Evolutionary conservation across 2,797 vertebrate species (phyloP).

Genomic region (Microhierax caerulescens): DNA sequence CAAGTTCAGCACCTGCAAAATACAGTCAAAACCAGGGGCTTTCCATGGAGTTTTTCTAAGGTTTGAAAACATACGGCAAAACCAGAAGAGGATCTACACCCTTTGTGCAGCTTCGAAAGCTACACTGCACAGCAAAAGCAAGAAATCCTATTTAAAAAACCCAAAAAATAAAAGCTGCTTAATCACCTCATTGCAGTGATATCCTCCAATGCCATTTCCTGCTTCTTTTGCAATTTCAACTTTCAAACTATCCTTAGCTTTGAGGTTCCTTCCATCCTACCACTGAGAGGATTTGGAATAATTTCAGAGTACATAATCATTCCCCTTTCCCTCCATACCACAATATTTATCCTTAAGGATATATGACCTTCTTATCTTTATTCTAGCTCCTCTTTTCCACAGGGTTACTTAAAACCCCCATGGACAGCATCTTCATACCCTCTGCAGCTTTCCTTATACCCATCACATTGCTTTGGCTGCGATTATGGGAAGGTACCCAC

Average conservation of each 20-base stretch:
- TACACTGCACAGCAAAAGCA: not conserved
- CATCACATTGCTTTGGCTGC: fast-evolving
- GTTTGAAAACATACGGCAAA: not conserved
- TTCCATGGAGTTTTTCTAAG: not conserved
- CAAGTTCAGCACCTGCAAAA: not conserved
- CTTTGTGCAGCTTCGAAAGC: not conserved
- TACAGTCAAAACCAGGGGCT: not conserved
- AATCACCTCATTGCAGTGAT: not conserved
- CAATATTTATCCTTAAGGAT: not conserved
- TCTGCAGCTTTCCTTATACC: not conserved
- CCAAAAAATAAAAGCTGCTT: not conserved
- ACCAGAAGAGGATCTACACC: not conserved
- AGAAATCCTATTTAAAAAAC: not conserved
- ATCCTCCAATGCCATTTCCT: not conserved
- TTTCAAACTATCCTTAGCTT: not conserved
- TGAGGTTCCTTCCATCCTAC: not conserved
- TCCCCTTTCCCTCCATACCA: not conserved
- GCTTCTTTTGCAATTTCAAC: not conserved
- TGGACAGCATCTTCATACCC: not conserved
- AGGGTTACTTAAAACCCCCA: not conserved
- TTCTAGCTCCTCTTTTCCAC: not conserved
- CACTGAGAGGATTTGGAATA: fast-evolving
- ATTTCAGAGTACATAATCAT: not conserved
- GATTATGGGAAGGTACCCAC: fast-evolving
- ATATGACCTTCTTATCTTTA: not conserved